Evolutionary conservation across 2,113 vertebrate species (phyloP).

Genomic region (Megaptera novaeangliae): DNA sequence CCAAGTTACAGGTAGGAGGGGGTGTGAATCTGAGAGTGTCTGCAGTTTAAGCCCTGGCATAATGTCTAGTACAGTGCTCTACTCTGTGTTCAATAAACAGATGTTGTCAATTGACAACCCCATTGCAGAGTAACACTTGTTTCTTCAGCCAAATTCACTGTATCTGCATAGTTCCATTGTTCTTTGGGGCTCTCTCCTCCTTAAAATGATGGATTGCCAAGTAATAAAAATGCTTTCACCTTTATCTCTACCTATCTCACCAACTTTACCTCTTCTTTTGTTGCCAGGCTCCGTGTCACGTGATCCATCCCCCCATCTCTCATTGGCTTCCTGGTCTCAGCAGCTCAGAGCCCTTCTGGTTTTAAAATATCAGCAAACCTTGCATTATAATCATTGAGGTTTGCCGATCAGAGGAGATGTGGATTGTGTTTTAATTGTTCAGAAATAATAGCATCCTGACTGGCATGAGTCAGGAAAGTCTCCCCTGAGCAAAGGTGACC

Average conservation of each 20-base stretch:
- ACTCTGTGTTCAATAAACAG: slow-evolving; percentile 6
- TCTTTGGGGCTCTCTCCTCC: slow-evolving; percentile 41
- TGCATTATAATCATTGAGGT: slow-evolving; percentile 31
- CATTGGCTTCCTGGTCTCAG: not conserved
- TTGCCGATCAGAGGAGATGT: not conserved
- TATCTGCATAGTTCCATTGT: slow-evolving; percentile 55
- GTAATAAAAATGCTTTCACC: slow-evolving; percentile 63
- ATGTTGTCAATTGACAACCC: slow-evolving; percentile 31
- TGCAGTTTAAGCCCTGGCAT: slow-evolving; percentile 29
- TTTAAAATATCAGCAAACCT: slow-evolving; percentile 50
- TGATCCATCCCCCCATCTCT: not conserved
- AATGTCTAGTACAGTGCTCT: not conserved
- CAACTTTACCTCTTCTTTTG: slow-evolving; percentile 13
- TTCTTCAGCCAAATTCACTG: slow-evolving; percentile 29
- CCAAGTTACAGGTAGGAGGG: not conserved
- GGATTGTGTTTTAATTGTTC: slow-evolving; percentile 38
- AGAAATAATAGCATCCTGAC: slow-evolving; percentile 29
- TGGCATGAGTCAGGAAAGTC: slow-evolving; percentile 19
- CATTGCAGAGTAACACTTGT: slow-evolving; percentile 32
- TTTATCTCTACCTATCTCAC: slow-evolving; percentile 43
- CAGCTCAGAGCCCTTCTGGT: not conserved
- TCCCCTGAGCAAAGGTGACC: slow-evolving; percentile 29
- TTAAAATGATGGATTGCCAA: slow-evolving; percentile 59
- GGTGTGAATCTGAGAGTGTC: not conserved
- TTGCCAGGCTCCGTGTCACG: not conserved